These are phyloP conservation scores for Apamea crenata DNA, from an alignment of 2,888 invertebrate genomes.

Conservation along the genomic window DNA sequence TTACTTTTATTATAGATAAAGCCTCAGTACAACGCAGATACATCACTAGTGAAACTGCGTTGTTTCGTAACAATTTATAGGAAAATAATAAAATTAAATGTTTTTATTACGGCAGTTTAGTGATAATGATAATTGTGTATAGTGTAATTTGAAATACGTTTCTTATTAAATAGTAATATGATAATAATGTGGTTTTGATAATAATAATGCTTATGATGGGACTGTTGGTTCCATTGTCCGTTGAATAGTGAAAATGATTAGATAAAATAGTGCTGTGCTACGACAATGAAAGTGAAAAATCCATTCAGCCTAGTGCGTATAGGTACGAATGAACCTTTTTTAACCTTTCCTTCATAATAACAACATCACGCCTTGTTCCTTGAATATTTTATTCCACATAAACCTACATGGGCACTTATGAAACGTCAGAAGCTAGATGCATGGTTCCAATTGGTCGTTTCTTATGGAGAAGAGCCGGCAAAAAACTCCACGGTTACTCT, in stretches of 20 bases:
- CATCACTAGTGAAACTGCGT: conserved; percentile 6
- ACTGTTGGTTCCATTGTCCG: neutral
- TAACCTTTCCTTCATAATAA: neutral
- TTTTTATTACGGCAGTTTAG: neutral
- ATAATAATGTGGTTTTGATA: no score
- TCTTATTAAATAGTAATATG: neutral
- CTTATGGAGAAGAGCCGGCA: no score
- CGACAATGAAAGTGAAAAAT: conserved; percentile 64
- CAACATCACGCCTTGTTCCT: neutral
- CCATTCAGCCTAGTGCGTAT: conserved; percentile 47
- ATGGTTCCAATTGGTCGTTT: no score
- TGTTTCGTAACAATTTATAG: neutral
- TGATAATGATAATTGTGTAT: conserved; percentile 15
- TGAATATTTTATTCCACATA: no score
- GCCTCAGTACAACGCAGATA: conserved; percentile 39
- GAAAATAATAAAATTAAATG: neutral
- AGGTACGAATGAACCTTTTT: conserved; percentile 41
- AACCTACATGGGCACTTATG: no score
- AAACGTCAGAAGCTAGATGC: no score
- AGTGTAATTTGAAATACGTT: neutral
- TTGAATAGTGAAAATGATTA: neutral
- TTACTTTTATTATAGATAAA: conserved; percentile 51
- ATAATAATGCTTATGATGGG: neutral
- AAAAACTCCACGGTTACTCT: no score
- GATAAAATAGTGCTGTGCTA: conserved; percentile 31